A percentile compares a stretch with the other conserved stretches of the same genome.
Conservation (phyloP, 2,113 vertebrate genomes). For the Atlantisia rogersi region DNA sequence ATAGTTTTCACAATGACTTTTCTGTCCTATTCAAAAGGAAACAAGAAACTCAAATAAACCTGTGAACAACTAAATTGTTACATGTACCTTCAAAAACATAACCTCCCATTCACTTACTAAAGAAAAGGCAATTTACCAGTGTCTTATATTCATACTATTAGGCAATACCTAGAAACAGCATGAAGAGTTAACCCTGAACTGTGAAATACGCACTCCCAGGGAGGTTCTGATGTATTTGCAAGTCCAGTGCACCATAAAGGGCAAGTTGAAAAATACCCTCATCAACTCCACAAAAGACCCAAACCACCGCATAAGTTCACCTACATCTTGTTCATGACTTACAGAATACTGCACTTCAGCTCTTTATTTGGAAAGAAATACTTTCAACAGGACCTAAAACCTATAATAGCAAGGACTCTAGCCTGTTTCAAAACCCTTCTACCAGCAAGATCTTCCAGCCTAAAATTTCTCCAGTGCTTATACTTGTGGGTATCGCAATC, state of each 20-base stretch:
- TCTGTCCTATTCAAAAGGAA: constrained; percentile 85
- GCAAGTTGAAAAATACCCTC: background rate
- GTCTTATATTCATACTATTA: background rate
- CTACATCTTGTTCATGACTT: background rate
- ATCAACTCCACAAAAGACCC: background rate
- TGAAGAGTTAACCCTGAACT: background rate
- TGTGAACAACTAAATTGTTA: background rate
- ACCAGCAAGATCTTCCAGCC: background rate
- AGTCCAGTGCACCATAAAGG: background rate
- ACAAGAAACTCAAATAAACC: background rate
- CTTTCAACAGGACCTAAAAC: background rate
- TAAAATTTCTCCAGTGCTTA: background rate
- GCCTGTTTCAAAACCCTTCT: background rate
- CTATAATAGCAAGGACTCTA: background rate
- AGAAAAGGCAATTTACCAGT: background rate
- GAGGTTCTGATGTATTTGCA: background rate
- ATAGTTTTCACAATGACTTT: constrained; percentile 97
- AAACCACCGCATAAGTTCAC: background rate
- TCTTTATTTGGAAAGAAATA: background rate
- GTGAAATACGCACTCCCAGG: background rate
- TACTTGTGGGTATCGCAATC: background rate
- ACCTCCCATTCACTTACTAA: background rate
- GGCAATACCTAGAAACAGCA: background rate
- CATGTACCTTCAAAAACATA: background rate
- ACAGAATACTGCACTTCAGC: background rate